Conservation (phyloP, 2,797 vertebrate genomes). For the Melanogrammus aeglefinus region DNA sequence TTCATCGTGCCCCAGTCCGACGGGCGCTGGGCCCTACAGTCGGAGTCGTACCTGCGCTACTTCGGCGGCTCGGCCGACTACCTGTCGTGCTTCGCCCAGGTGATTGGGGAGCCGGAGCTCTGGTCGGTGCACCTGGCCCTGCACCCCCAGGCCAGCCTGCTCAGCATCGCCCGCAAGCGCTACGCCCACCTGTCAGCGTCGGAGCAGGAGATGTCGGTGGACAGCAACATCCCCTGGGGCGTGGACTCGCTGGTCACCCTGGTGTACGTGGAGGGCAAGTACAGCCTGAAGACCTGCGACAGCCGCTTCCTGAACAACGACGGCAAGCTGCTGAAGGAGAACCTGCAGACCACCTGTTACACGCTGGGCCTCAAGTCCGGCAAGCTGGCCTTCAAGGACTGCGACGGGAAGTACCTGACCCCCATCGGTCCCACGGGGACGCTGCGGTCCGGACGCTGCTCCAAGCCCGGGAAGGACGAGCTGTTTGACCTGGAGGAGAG, state of each 20-base stretch:
- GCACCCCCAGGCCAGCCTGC: constrained; percentile 92
- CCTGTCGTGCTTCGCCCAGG: constrained; percentile 90
- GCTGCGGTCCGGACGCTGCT: constrained; percentile 85
- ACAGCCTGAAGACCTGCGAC: constrained; percentile 90
- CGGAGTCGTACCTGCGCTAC: constrained; percentile 84
- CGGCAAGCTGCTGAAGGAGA: constrained; percentile 84
- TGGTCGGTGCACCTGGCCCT: constrained; percentile 94
- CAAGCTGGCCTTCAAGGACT: constrained; percentile 94
- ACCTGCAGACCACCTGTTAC: constrained; percentile 76
- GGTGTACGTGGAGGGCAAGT: constrained; percentile 85
- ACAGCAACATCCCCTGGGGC: constrained; percentile 93
- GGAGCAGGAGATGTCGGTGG: constrained; percentile 87
- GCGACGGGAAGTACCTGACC: constrained; percentile 88
- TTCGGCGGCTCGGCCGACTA: constrained; percentile 90
- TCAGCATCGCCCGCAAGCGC: constrained; percentile 89
- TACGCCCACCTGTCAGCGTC: constrained; percentile 88
- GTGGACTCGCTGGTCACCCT: constrained; percentile 92
- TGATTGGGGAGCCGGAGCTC: constrained; percentile 84
- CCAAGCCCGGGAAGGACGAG: constrained; percentile 93
- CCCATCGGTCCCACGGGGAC: constrained; percentile 88
- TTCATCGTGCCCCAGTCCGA: constrained; percentile 88
- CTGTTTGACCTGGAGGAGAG: constrained; percentile 97
- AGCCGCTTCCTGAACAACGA: constrained; percentile 89
- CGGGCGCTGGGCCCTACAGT: constrained; percentile 92
- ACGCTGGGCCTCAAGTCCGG: constrained; percentile 92